Conservation (phyloP, 2,797 vertebrate genomes). For the Morus bassanus region DNA sequence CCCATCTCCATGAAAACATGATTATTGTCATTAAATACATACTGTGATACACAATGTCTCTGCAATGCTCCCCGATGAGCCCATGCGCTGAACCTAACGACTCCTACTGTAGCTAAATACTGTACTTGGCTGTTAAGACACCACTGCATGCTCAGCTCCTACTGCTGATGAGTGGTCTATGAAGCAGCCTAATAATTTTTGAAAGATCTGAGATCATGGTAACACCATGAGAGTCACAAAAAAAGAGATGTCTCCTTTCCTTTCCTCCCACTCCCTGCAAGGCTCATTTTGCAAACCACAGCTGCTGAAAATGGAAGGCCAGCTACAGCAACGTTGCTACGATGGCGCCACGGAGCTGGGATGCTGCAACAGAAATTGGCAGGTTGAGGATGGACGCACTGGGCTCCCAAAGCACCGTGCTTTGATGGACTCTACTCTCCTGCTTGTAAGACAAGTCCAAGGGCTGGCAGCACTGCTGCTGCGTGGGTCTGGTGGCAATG, state of each 20-base stretch:
- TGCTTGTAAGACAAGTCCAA: fast-evolving
- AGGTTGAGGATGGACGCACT: fast-evolving
- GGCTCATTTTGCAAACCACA: background rate
- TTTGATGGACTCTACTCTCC: background rate
- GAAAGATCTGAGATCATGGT: background rate
- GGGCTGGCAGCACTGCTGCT: background rate
- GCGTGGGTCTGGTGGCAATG: fast-evolving
- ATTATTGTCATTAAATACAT: background rate
- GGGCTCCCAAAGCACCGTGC: fast-evolving
- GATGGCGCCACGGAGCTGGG: fast-evolving
- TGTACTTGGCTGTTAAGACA: background rate
- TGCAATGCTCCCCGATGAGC: background rate
- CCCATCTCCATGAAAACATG: background rate
- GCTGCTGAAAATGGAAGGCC: background rate
- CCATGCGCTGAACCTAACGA: background rate
- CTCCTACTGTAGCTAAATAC: slow-evolving; percentile 13
- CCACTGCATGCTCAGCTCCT: background rate
- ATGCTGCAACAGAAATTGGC: background rate
- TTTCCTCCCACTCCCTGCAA: background rate
- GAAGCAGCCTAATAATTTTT: background rate
- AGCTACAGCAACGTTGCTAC: background rate
- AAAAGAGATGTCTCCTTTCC: background rate
- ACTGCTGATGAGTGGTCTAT: background rate
- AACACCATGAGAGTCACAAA: background rate
- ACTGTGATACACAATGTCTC: slow-evolving; percentile 19